Percentiles rank a stretch among this genome's conserved stretches.
Evolutionary conservation across 2,888 invertebrate species (phyloP).

Genomic region (Kryphioiulus occultus): DNA sequence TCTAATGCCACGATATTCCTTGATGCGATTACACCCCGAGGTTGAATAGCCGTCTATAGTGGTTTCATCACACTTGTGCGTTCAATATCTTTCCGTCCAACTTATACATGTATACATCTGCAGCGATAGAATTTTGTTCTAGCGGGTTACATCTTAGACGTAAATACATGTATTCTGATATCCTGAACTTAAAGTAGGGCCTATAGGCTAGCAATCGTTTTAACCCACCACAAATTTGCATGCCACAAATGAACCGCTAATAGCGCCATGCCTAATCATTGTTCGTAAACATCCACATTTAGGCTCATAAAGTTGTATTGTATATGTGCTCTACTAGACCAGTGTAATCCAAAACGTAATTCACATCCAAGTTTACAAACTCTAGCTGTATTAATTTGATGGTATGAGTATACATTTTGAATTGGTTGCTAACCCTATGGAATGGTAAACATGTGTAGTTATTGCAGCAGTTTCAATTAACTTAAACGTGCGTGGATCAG

Average conservation of each 20-base stretch:
- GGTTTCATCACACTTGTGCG: background rate
- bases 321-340: background rate
- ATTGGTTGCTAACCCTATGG: background rate
- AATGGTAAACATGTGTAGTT: background rate
- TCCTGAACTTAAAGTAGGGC: too few species aligned
- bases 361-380: background rate
- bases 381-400: background rate
- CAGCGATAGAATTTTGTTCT: too few species aligned
- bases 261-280: background rate
- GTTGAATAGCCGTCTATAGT: background rate
- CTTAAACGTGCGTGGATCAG: background rate
- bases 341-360: background rate
- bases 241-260: too few species aligned
- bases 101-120: too few species aligned
- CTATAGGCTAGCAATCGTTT: too few species aligned
- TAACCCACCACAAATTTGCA: too few species aligned
- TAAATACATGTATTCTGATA: too few species aligned
- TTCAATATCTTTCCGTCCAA: background rate
- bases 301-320: background rate
- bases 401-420: background rate
- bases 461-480: background rate
- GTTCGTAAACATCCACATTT: background rate
- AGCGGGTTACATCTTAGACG: too few species aligned
- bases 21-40: conserved; percentile 24
- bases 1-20: background rate